phyloP scores from a whole-genome alignment of 1,140 invertebrate species.

The Hycleus phaleratus region DNA sequence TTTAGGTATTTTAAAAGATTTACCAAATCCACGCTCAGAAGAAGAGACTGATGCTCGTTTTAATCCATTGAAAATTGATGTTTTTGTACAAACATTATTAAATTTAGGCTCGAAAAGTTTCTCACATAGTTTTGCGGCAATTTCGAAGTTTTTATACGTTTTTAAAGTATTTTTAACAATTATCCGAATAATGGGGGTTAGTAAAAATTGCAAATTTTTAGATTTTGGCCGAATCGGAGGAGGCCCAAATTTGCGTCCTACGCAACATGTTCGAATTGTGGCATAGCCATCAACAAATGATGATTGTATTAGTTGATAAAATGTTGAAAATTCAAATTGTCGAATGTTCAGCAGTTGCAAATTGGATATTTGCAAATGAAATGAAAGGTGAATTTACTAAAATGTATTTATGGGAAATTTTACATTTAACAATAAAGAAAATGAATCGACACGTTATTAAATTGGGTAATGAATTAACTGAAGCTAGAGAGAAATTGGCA shows the following conservation, averaged over 20 bases:
- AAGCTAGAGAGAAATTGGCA: constrained; percentile 76
- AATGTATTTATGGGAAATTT: constrained; percentile 95
- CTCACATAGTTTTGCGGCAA: constrained; percentile 95
- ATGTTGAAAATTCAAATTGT: constrained; percentile 96
- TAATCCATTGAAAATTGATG: constrained; percentile 91
- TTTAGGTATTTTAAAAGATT: constrained; percentile 76
- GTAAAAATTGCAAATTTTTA: not conserved
- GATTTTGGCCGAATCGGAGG: constrained; percentile 85
- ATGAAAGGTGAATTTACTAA: constrained; percentile 92
- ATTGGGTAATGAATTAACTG: constrained; percentile 71
- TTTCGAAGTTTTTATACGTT: constrained; percentile 93
- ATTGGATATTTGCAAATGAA: constrained; percentile 98
- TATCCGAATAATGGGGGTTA: not conserved
- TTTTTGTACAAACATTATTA: constrained; percentile 91
- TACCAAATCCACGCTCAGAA: constrained; percentile 68
- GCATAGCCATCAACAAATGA: constrained; percentile 94
- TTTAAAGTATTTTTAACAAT: constrained; percentile 60
- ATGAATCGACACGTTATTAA: constrained; percentile 93
- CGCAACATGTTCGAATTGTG: constrained; percentile 91
- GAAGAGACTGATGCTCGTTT: constrained; percentile 60
- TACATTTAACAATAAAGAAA: constrained; percentile 92
- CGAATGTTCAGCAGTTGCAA: constrained; percentile 92
- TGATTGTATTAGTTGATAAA: constrained; percentile 93
- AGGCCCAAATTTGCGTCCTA: constrained; percentile 91
- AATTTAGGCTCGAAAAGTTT: constrained; percentile 94